Conservation (phyloP, 2,888 invertebrate genomes). For the Listrodromus nycthemerus region DNA sequence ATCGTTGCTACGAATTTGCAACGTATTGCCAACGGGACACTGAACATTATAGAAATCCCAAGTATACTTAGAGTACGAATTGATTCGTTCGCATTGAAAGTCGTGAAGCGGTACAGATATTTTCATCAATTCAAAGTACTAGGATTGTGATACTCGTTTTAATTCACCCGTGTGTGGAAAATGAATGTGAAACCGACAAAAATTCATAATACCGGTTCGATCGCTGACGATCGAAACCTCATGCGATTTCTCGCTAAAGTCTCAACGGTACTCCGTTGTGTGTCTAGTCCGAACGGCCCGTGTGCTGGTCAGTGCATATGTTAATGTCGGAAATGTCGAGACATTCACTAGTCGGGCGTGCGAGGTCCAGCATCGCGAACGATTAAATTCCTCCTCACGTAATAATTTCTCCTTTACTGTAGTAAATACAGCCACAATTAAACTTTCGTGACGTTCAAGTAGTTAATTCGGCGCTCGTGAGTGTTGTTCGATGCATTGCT, state of each 20-base stretch:
- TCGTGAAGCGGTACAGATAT: too few relatives aligned
- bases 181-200: slow-evolving; percentile 51
- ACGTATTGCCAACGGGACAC: neutral
- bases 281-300: slow-evolving; percentile 31
- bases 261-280: slow-evolving; percentile 32
- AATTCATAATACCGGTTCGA: slow-evolving; percentile 62
- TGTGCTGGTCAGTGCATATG: slow-evolving; percentile 52
- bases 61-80: neutral
- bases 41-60: neutral
- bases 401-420: neutral
- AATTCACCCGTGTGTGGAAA: slow-evolving; percentile 4
- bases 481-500: neutral
- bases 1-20: neutral
- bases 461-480: slow-evolving; percentile 1
- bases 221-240: slow-evolving; percentile 55
- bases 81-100: too few relatives aligned
- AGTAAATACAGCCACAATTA: neutral
- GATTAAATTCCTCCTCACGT: slow-evolving; percentile 18
- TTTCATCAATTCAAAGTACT: neutral
- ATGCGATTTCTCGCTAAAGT: slow-evolving; percentile 42
- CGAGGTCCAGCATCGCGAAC: slow-evolving; percentile 68
- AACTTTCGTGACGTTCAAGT: neutral
- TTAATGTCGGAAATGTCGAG: slow-evolving; percentile 64
- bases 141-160: neutral
- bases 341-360: slow-evolving; percentile 73